Evolutionary conservation across 2,888 invertebrate species (phyloP), one percentile per base, ranked within the genome.

Genomic region (Ophion ellenae): DNA sequence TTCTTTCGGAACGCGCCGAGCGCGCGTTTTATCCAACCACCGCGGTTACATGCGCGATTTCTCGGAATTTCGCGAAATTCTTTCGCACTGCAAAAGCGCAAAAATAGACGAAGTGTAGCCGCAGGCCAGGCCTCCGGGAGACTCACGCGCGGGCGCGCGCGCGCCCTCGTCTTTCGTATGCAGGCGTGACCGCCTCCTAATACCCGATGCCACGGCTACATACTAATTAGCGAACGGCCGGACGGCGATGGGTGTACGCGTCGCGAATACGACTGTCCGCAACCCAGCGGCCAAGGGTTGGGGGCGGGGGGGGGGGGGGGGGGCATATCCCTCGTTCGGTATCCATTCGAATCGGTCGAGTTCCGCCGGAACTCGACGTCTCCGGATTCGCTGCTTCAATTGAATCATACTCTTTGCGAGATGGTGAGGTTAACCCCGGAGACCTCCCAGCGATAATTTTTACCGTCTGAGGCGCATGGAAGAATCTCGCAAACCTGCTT

Each of bases 141-240:
- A 53, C 73, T 75, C 67, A 4, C 7, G 17, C 14, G 47, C 47
- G 17, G 2, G 47, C 47, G 3, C 47, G 47, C 47, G 47, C 11
- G 47, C 47, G 47, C 14, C 10, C 47, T 20, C 57, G 69, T 83
- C 77, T 86, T 90, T 90, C 89, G 90, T 90, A 91, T 90, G 91
- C 91, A 89, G 87, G 86, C 89, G 81, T 81, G 88, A 87, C 87
- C 87, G 73, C 80, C 87, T 88, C 87, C 90, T 91, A 91, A 91
- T 91, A 90, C 89, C 89, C 89, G 81, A 86, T 87, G 90, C 88
- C 69, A 86, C 82, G 88, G 80, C 71, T 84, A 90, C 91, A 91
- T 91, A 90, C 91, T 90, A 91, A 91, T 91, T 90, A 90, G 89
- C 82, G 79, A 79, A 86, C 63, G 59, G 66, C 61, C 81, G 69